A percentile compares a stretch with the other conserved stretches of the same genome.
Evolutionary conservation across 2,888 invertebrate species (phyloP).

Genomic region (Sthenelais limicola): DNA sequence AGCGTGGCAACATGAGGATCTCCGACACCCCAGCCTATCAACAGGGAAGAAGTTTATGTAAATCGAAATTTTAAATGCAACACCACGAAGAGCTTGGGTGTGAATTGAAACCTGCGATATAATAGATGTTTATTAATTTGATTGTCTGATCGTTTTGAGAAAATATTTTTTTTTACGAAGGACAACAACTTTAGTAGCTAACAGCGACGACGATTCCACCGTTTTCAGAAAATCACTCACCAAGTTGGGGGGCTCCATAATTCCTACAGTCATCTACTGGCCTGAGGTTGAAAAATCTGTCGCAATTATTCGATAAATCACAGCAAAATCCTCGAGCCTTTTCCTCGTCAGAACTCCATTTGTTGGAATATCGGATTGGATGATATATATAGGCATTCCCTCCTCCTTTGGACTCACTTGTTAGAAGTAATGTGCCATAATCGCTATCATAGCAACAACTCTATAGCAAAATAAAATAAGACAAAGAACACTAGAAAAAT

Average conservation of each 20-base stretch:
- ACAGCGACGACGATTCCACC: no score
- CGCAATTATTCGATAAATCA: background rate
- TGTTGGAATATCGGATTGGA: slow-evolving; percentile 8
- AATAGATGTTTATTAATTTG: no score
- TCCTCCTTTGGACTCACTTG: no score
- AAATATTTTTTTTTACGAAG: no score
- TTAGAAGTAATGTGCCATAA: background rate
- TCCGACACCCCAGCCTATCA: slow-evolving; percentile 6
- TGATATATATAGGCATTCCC: background rate
- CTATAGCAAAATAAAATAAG: no score
- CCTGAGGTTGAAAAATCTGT: slow-evolving; percentile 2
- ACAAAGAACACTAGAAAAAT: no score
- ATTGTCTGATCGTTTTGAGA: no score
- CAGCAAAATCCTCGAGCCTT: background rate
- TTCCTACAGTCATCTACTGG: background rate
- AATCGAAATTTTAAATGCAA: no score
- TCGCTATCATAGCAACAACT: slow-evolving; percentile 9
- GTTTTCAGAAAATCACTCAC: no score
- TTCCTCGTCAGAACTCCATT: background rate
- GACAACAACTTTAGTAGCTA: no score
- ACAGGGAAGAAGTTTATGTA: background rate
- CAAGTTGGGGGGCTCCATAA: background rate
- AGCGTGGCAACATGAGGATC: slow-evolving; percentile 27
- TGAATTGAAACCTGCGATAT: no score
- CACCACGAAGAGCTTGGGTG: no score